Evolutionary conservation across 2,797 vertebrate genomes (phyloP), one percentile per base, ranked within the genome.

Genomic region (Salarias fasciatus): DNA sequence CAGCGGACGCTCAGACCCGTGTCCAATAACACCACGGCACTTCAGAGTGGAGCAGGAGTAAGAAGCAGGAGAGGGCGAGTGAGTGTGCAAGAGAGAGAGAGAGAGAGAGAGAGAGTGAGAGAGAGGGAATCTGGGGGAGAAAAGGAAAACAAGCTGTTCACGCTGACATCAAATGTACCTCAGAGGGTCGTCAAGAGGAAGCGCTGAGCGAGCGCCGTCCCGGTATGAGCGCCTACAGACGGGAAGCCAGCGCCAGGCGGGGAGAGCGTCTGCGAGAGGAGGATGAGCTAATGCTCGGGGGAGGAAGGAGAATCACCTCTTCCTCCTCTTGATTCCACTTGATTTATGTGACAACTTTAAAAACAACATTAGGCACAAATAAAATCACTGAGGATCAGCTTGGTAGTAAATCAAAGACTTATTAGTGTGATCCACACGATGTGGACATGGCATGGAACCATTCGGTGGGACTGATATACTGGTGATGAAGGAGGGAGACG

Each of bases 141-240:
- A 67, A 73, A 75, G 72, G 85, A 86, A 86, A 86, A 89, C 81
- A 87, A 88, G 86, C 78, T 79, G 83, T 79, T 85, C 76, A 40
- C 50, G 47, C 76, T 90, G 89, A 89, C 90, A 88, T 80, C 80
- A 90, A 89, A 84, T 69, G 83, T 72, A 90, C 90, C 90, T 91
- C 84, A 64, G 90, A 90, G 90, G 84, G 86, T 90, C 85, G 81
- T 90, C 87, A 87, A 85, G 82, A 86, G 85, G 88, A 89, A 88
- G 83, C 72, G 36, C 74, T 69, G 82, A 84, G 77, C 77, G 71
- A 83, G 77, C 47, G 57, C 18, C 43, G 56, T 82, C 84, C 83
- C 72, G 53, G 60, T 47, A 72, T 64, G 66, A 83, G 80, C 56
- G 77, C 83, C 77, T 71, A 47, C 80, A 83, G 86, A 89, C 82